Conservation (phyloP, 2,113 vertebrate genomes). For the Prochilodus magdalenae region DNA sequence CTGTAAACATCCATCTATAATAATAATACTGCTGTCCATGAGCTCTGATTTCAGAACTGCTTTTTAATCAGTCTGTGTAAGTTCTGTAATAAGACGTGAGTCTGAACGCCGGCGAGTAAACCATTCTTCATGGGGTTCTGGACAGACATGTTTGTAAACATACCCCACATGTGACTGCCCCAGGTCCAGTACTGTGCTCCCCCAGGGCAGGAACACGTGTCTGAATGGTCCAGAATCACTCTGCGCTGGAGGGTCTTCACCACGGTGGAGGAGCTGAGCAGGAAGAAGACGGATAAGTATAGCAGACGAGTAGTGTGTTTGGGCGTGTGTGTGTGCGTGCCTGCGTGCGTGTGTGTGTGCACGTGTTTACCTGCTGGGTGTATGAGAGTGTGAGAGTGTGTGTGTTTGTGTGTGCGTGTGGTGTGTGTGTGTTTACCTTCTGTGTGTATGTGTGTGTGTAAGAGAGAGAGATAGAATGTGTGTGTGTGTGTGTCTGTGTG, state of each 20-base stretch:
- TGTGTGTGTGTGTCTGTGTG: constrained; percentile 15
- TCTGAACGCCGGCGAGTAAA: no score
- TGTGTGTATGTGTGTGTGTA: constrained; percentile 75
- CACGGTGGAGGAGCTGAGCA: constrained; percentile 79
- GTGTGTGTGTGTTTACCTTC: not conserved
- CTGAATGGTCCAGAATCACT: constrained; percentile 70
- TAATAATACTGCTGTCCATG: no score
- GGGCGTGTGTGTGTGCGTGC: not conserved
- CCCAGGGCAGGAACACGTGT: constrained; percentile 77
- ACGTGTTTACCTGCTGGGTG: not conserved
- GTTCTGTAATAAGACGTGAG: no score
- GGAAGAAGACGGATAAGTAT: not conserved
- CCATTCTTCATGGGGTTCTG: not conserved
- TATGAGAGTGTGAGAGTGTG: constrained; percentile 74
- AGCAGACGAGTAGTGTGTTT: not conserved
- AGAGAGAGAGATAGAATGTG: constrained; percentile 33
- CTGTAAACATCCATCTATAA: no score
- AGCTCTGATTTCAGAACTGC: no score
- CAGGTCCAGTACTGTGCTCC: constrained; percentile 81
- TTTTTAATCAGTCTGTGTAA: no score
- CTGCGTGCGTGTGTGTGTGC: not conserved
- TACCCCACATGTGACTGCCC: constrained; percentile 74
- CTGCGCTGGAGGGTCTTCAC: constrained; percentile 75
- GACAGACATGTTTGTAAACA: not conserved
- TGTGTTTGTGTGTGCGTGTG: constrained; percentile 32